Base-by-base conservation (phyloP, 2,797 vertebrate genomes). In the Hybognathus amarus region DNA sequence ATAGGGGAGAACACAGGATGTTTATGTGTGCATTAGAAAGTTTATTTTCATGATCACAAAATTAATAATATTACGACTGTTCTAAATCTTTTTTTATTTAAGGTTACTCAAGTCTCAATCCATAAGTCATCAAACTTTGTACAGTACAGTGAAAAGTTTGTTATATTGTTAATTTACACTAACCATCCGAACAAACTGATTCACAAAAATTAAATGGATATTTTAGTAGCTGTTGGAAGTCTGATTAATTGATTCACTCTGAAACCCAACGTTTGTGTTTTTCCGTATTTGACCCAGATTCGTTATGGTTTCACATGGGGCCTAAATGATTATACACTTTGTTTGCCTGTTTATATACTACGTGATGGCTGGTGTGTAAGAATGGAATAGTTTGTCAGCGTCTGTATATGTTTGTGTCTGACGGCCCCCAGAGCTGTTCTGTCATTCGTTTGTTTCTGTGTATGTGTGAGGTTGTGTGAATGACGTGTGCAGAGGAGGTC, bases 381-480 rank as follows among this genome's bases (percentile, higher is more conserved):
- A 82, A 74, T 22, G 36, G 6, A 75, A 24, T 33, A 54, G 47
- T 83, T 40, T 66, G 38, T 74, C 22, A 11, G 61, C 36, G 2
- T 75, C 13, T 64, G 70, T 66, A 64, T 75, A 40, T 52, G 30
- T 66, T 75, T 74, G n/a, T 71, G 18, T 61, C 8, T 45, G 52
- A 61, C 2, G 13, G 54, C 40, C 79, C 66, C 22, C 36, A 59
- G 52, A 73, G 80, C 79, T 61, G 20, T 17, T 45, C 54, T 79
- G 54, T 50, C 45, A n/a, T 38, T 63, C 56, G 20, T 50, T 81
- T 68, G 83, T 71, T 61, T 86, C 13, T 64, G 64, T 50, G 59
- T 86, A 54, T 87, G 38, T 90, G 77, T 86, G 85, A 36, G 71
- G 77, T 86, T 63, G 38, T 79, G 45, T 80, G 64, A 80, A 71